Percentiles rank a stretch among this genome's conserved stretches.
phyloP scores from a whole-genome alignment of 2,113 vertebrate species.

The Pipa parva region DNA sequence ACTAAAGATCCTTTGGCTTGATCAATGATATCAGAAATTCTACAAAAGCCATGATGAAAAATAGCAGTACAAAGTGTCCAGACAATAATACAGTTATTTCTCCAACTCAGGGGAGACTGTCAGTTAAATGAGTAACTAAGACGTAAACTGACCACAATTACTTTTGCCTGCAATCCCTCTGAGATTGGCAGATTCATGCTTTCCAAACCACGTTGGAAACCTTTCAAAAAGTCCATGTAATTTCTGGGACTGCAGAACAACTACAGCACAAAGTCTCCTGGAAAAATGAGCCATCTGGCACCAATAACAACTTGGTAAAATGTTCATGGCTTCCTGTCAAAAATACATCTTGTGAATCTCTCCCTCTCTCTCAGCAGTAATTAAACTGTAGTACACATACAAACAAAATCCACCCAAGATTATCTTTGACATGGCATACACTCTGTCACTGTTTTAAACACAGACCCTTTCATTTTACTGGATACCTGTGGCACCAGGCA shows the following conservation, averaged over 20 bases:
- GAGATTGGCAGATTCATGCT: constrained; percentile 23
- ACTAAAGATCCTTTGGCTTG: constrained; percentile 9
- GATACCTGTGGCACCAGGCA: neutral
- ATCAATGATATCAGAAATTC: constrained; percentile 47
- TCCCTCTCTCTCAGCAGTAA: constrained; percentile 16
- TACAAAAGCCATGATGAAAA: neutral
- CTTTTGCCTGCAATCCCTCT: constrained; percentile 21
- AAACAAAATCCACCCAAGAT: neutral
- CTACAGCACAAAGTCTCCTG: constrained; percentile 19
- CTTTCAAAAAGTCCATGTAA: constrained; percentile 35
- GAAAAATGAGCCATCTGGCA: constrained; percentile 16
- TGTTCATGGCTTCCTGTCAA: constrained; percentile 38
- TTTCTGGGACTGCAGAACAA: constrained; percentile 20
- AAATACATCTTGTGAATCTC: constrained; percentile 31
- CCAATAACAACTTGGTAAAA: constrained; percentile 26
- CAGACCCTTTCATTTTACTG: neutral
- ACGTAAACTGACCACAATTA: constrained; percentile 38
- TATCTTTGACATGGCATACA: neutral
- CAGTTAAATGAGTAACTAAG: constrained; percentile 49
- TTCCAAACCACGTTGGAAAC: constrained; percentile 27
- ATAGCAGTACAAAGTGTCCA: constrained; percentile 45
- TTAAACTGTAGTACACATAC: constrained; percentile 14
- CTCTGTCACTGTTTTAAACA: neutral
- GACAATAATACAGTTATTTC: constrained; percentile 36
- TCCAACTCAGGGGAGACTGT: constrained; percentile 34